These are phyloP conservation scores for Rhea pennata DNA, from an alignment of 2,113 vertebrate genomes.

Conservation along the genomic window DNA sequence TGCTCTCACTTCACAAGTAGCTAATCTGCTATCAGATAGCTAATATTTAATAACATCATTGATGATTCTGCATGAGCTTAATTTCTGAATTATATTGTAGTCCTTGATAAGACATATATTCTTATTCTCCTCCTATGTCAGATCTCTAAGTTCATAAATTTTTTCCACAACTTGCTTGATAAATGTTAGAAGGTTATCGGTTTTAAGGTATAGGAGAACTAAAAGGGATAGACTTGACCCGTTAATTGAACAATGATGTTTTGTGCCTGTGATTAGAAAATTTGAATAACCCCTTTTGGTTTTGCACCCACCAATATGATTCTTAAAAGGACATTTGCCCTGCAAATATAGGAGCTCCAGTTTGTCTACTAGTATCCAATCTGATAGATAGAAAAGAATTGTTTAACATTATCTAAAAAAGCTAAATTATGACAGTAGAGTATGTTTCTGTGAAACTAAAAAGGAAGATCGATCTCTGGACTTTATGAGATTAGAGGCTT, in stretches of 20 bases:
- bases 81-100: neutral
- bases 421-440: neutral
- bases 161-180: neutral
- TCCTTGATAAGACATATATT: neutral
- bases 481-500: neutral
- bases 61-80: neutral
- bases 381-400: neutral
- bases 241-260: neutral
- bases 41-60: neutral
- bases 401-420: neutral
- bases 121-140: neutral
- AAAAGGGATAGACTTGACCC: neutral
- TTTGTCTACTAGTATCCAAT: neutral
- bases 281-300: neutral
- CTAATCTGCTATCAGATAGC: neutral
- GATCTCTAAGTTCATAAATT: neutral
- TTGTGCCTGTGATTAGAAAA: neutral
- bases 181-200: neutral
- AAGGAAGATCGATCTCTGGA: neutral
- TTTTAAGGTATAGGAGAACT: neutral
- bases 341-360: neutral
- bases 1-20: neutral
- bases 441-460: neutral
- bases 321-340: neutral
- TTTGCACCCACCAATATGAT: neutral